Evolutionary conservation across 2,888 invertebrate genomes (phyloP).

Genomic region (Drosophila acutilabella): DNA sequence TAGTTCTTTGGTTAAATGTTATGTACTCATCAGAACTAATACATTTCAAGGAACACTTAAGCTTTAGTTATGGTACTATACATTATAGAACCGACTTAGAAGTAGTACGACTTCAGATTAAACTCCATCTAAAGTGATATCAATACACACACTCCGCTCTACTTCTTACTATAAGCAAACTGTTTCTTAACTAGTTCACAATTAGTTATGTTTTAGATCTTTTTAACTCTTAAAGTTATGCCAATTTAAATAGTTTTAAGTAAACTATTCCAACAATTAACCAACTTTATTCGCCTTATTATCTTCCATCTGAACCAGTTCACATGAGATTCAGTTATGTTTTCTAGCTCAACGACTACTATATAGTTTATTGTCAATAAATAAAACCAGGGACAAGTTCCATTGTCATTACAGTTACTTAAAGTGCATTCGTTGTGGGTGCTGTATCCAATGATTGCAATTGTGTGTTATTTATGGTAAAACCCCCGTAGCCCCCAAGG

Average conservation of each 20-base stretch:
- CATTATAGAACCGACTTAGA: background rate
- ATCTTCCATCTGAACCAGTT: conserved; percentile 9
- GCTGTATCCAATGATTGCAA: conserved; percentile 1
- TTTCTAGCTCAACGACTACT: background rate
- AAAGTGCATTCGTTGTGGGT: conserved; percentile 18
- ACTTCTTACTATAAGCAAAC: no score
- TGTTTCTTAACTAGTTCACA: no score
- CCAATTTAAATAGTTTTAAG: background rate
- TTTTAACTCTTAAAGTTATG: no score
- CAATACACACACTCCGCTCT: no score
- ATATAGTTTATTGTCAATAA: background rate
- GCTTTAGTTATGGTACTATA: no score
- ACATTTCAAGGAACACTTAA: no score
- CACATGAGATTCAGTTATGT: background rate
- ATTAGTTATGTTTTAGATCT: no score
- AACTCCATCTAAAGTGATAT: no score
- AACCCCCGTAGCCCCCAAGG: background rate
- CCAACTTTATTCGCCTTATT: background rate
- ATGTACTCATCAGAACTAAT: no score
- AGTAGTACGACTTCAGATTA: background rate
- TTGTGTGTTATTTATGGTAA: conserved; percentile 31
- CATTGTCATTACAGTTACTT: conserved; percentile 15
- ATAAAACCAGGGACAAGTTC: background rate
- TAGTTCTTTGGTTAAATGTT: no score
- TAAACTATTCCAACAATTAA: background rate